Evolutionary conservation across 2,888 invertebrate genomes (phyloP).

Genomic region (Thysanoteuthis rhombus): DNA sequence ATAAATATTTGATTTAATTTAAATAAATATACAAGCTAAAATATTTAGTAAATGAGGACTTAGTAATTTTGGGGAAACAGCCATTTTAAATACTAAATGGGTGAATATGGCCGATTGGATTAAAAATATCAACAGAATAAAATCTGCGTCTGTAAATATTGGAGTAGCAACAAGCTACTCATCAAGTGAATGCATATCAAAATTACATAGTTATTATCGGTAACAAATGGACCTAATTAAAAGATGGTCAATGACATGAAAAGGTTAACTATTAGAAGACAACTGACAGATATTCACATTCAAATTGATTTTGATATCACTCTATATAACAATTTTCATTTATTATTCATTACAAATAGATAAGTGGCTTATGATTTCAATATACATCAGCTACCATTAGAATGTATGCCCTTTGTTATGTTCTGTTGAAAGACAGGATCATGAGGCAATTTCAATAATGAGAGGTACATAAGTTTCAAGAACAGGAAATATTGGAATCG

Average conservation of each 20-base stretch:
- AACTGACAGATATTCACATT: not conserved
- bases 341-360: not conserved
- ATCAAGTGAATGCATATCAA: not conserved
- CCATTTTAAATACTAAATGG: not conserved
- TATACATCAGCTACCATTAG: conserved; percentile 12
- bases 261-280: not conserved
- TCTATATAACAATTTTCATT: not conserved
- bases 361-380: not conserved
- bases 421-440: conserved; percentile 12
- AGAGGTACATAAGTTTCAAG: not conserved
- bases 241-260: not conserved
- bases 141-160: not conserved
- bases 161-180: not conserved
- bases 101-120: not conserved
- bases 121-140: not conserved
- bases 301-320: not conserved
- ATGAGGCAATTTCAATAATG: not conserved
- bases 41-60: not conserved
- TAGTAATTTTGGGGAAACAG: not conserved
- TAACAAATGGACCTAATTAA: not conserved
- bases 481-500: not conserved
- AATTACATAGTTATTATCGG: not conserved
- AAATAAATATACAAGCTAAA: not conserved
- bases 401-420: not conserved
- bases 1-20: no score